Evolutionary conservation across 2,113 vertebrate genomes (phyloP).

Genomic region (Procavia capensis): DNA sequence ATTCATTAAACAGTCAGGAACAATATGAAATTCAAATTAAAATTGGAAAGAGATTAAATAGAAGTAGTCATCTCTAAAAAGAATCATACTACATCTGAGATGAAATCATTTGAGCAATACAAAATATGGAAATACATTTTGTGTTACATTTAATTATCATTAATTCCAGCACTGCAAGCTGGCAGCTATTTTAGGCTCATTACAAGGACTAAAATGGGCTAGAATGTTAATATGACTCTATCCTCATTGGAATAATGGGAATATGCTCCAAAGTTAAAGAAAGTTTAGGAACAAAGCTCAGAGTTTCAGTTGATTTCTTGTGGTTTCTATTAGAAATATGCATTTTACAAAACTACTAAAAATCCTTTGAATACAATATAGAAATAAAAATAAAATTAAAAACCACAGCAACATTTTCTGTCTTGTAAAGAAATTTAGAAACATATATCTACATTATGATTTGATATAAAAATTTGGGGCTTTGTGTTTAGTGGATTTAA

Average conservation of each 20-base stretch:
- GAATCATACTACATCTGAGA: slow-evolving; percentile 89
- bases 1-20: slow-evolving; percentile 91
- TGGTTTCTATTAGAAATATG: slow-evolving; percentile 57
- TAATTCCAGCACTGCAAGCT: slow-evolving; percentile 89
- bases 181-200: slow-evolving; percentile 90
- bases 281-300: slow-evolving; percentile 83
- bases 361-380: background rate
- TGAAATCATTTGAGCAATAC: slow-evolving; percentile 90
- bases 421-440: background rate
- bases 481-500: background rate
- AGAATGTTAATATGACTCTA: slow-evolving; percentile 90
- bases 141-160: slow-evolving; percentile 91
- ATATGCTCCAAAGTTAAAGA: slow-evolving; percentile 84
- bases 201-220: slow-evolving; percentile 87
- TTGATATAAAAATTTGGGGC: background rate
- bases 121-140: slow-evolving; percentile 92
- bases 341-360: background rate
- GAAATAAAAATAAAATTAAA: background rate
- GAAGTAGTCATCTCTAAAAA: slow-evolving; percentile 89
- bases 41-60: slow-evolving; percentile 90
- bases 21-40: slow-evolving; percentile 92
- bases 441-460: background rate
- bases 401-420: background rate
- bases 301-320: slow-evolving; percentile 74
- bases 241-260: slow-evolving; percentile 88